A percentile compares a stretch with the other conserved stretches of the same genome.
Evolutionary conservation across 2,888 invertebrate species (phyloP).

Genomic region (Lithophane semibrunnea): DNA sequence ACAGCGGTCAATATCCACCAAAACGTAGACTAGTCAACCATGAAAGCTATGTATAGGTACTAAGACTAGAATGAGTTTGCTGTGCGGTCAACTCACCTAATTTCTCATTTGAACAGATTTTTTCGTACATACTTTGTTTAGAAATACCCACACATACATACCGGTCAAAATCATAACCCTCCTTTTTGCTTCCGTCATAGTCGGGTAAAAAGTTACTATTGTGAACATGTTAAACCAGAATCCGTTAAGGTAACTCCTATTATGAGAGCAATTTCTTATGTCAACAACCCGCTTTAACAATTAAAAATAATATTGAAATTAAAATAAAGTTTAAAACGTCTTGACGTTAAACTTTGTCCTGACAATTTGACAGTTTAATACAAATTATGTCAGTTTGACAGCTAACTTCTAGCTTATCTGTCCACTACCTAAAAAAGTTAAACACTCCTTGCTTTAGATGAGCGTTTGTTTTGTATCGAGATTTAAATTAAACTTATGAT

Average conservation of each 20-base stretch:
- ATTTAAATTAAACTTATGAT: slow-evolving; percentile 39
- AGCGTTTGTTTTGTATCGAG: slow-evolving; percentile 28
- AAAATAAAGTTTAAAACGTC: slow-evolving; percentile 21
- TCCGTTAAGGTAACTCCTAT: not conserved
- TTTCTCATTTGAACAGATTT: not conserved
- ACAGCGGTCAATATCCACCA: not conserved
- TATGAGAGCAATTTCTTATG: not conserved
- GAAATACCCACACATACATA: too few species aligned
- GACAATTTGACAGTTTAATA: slow-evolving; percentile 11
- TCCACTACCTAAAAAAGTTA: slow-evolving; percentile 24
- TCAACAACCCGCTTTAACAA: slow-evolving; percentile 31
- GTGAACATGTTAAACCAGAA: too few species aligned
- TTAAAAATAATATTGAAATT: slow-evolving; percentile 20
- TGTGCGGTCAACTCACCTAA: slow-evolving; percentile 15
- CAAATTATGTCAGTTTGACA: slow-evolving; percentile 27
- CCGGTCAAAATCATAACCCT: too few species aligned
- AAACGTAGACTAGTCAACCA: not conserved
- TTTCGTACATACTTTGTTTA: not conserved
- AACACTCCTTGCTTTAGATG: slow-evolving; percentile 17
- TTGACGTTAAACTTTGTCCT: not conserved
- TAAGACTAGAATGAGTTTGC: too few species aligned
- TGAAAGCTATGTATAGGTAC: not conserved
- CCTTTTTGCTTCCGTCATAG: too few species aligned
- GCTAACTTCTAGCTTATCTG: slow-evolving; percentile 19
- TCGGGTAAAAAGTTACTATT: not conserved